Percentiles rank a stretch among this genome's conserved stretches.
phyloP scores from a whole-genome alignment of 2,113 vertebrate species.

The Xyrauchen texanus region DNA sequence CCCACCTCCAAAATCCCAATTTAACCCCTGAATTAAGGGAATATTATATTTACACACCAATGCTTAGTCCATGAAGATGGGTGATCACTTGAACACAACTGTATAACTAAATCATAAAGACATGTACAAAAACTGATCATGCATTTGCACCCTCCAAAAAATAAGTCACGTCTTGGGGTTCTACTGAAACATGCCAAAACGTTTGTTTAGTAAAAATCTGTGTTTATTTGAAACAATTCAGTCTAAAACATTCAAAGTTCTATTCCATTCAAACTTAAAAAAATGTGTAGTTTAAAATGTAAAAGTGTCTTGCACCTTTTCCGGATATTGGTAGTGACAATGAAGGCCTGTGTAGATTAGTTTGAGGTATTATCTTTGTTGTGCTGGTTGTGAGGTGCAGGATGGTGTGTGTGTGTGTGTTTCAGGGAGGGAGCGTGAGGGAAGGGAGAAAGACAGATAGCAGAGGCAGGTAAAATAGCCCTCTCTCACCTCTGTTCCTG shows the following conservation, averaged over 20 bases:
- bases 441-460: slow-evolving; percentile 67
- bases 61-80: neutral
- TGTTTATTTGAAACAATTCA: slow-evolving; percentile 55
- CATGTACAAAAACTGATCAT: slow-evolving; percentile 15
- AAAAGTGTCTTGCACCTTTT: slow-evolving; percentile 15
- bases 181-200: slow-evolving; percentile 61
- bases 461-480: slow-evolving; percentile 73
- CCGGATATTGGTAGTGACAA: slow-evolving; percentile 10
- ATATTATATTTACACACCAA: slow-evolving; percentile 9
- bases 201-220: slow-evolving; percentile 72
- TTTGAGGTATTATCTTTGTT: slow-evolving; percentile 61
- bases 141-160: slow-evolving; percentile 43
- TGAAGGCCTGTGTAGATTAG: slow-evolving; percentile 27
- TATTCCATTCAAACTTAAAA: slow-evolving; percentile 5
- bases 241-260: slow-evolving; percentile 57
- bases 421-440: slow-evolving; percentile 34
- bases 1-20: too few relatives aligned
- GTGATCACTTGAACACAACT: neutral
- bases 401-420: neutral
- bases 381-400: slow-evolving; percentile 63
- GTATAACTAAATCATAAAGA: neutral
- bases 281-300: neutral
- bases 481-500: slow-evolving; percentile 90
- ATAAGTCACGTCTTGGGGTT: slow-evolving; percentile 65
- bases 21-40: too few relatives aligned